phyloP scores from a whole-genome alignment of 2,113 vertebrate species.

The Caranx ignobilis region DNA sequence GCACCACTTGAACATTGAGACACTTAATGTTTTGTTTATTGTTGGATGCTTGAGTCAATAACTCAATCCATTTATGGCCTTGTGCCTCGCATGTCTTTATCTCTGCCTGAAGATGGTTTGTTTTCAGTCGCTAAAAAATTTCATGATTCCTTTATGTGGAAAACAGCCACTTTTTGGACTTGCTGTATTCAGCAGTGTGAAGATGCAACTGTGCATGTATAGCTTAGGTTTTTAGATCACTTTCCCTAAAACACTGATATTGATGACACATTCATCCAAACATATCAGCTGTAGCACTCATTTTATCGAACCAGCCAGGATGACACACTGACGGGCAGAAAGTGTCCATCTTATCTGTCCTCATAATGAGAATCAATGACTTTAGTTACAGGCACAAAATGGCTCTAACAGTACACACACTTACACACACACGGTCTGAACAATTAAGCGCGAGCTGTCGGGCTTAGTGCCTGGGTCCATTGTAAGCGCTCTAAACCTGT shows the following conservation, averaged over 20 bases:
- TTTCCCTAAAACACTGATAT: constrained; percentile 41
- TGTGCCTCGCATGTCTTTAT: constrained; percentile 37
- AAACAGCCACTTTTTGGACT: constrained; percentile 38
- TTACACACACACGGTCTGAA: constrained; percentile 78
- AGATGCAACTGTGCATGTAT: constrained; percentile 6
- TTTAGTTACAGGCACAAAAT: constrained; percentile 80
- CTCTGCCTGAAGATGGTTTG: constrained; percentile 45
- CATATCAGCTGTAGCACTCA: constrained; percentile 33
- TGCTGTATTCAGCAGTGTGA: constrained; percentile 13
- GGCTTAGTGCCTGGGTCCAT: constrained; percentile 85
- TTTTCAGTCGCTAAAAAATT: constrained; percentile 45
- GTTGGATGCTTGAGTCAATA: constrained; percentile 61
- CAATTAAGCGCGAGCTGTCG: constrained; percentile 85
- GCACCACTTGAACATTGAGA: constrained; percentile 69
- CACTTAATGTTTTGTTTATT: constrained; percentile 64
- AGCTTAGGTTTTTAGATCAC: constrained; percentile 41
- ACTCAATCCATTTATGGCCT: constrained; percentile 54
- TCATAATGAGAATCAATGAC: constrained; percentile 78
- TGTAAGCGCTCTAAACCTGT: constrained; percentile 85
- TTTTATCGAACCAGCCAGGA: constrained; percentile 58
- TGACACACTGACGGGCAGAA: constrained; percentile 57
- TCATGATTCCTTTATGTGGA: constrained; percentile 22
- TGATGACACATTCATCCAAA: constrained; percentile 44
- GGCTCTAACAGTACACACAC: constrained; percentile 63
- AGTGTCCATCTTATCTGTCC: constrained; percentile 68